A percentile compares a stretch with the other conserved stretches of the same genome.
These are phyloP conservation scores for Pseudorasbora parva DNA, from an alignment of 2,113 vertebrate species.

Conservation along the genomic window DNA sequence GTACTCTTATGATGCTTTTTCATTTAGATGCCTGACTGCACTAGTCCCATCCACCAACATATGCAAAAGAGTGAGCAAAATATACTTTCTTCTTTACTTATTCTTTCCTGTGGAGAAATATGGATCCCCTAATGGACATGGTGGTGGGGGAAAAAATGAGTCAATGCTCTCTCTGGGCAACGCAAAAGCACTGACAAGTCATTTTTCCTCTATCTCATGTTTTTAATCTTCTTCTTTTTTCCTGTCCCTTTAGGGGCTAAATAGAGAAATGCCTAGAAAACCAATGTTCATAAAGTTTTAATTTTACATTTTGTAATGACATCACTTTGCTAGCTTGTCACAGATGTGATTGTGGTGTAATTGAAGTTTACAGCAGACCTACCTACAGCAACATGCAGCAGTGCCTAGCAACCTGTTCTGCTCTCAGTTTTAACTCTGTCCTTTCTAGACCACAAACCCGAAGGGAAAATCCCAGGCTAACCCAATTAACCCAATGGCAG, in stretches of 20 bases:
- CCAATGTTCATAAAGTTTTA: conserved; percentile 11
- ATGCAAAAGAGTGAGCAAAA: not conserved
- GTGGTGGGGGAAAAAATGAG: no score
- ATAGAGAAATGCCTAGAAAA: not conserved
- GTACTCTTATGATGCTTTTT: not conserved
- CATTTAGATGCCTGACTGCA: no score
- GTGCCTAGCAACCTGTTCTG: conserved; percentile 13
- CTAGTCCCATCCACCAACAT: not conserved
- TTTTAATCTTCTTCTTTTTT: no score
- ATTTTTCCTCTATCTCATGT: no score
- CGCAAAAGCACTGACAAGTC: no score
- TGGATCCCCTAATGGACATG: no score
- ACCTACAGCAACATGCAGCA: not conserved
- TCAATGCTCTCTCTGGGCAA: no score
- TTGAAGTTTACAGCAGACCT: conserved; percentile 26
- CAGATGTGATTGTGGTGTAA: conserved; percentile 17
- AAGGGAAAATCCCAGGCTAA: not conserved
- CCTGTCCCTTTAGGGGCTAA: no score
- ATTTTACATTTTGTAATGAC: conserved; percentile 7
- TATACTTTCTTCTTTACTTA: not conserved
- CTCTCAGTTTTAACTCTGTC: not conserved
- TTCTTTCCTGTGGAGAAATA: not conserved
- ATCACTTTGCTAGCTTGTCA: not conserved
- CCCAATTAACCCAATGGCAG: not conserved
- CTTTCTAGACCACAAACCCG: not conserved